Evolutionary conservation across 1,140 invertebrate species (phyloP).

Genomic region (Brachionus koreanus): DNA sequence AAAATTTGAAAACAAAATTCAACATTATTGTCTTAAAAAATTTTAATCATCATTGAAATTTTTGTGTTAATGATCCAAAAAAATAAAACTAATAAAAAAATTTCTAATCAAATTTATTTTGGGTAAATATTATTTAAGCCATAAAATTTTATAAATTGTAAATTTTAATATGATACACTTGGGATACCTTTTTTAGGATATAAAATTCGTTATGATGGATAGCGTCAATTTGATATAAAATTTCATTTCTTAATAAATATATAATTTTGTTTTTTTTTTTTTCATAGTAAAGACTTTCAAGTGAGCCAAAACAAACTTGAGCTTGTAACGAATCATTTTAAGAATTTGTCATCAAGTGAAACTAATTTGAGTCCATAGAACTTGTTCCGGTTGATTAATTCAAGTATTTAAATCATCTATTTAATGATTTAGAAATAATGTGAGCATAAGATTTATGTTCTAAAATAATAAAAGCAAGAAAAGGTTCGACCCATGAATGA

Average conservation of each 20-base stretch:
- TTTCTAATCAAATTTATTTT: background rate
- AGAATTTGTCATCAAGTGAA: background rate
- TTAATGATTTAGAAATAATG: constrained; percentile 5
- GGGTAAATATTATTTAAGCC: background rate
- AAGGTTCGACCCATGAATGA: background rate
- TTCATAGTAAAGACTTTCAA: background rate
- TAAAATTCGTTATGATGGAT: background rate
- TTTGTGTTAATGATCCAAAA: background rate
- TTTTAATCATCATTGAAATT: background rate
- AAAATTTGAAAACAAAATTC: background rate
- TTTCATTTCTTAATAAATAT: background rate
- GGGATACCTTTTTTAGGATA: background rate
- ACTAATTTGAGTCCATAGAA: background rate
- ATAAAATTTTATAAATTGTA: background rate
- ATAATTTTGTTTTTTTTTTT: background rate
- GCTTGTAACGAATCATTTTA: background rate
- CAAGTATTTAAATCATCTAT: background rate
- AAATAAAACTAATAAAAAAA: background rate
- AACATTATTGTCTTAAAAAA: background rate
- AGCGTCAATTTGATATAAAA: background rate
- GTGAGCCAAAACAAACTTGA: background rate
- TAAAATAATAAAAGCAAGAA: background rate
- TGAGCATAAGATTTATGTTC: background rate
- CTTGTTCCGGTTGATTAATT: background rate
- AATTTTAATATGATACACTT: constrained; percentile 4